Evolutionary conservation across 2,797 vertebrate genomes (phyloP).

Genomic region (Myiotriccus ornatus): DNA sequence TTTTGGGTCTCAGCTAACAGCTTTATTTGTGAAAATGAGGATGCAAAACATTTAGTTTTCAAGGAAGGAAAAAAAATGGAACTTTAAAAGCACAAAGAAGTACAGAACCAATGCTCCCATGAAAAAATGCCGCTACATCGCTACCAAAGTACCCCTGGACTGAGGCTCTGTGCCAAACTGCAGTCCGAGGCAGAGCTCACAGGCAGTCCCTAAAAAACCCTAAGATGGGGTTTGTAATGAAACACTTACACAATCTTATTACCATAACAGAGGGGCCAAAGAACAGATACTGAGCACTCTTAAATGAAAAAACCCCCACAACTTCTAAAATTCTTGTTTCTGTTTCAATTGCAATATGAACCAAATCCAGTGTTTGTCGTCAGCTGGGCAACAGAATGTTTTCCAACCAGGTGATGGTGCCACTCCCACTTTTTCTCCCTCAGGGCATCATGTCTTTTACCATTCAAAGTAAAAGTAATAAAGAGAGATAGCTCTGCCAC

Average conservation of each 20-base stretch:
- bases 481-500: constrained; percentile 59
- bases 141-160: constrained; percentile 24
- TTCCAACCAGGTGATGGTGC: constrained; percentile 41
- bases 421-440: constrained; percentile 20
- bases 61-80: not conserved
- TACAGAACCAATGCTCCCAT: constrained; percentile 22
- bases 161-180: constrained; percentile 12
- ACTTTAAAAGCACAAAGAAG: constrained; percentile 31
- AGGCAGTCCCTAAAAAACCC: constrained; percentile 32
- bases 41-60: constrained; percentile 15
- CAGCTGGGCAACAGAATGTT: constrained; percentile 50
- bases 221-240: constrained; percentile 50
- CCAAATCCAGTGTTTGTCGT: constrained; percentile 21
- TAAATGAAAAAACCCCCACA: not conserved
- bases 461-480: constrained; percentile 68
- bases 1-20: constrained; percentile 30
- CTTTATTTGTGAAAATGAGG: constrained; percentile 35
- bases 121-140: constrained; percentile 35
- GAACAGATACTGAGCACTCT: constrained; percentile 30
- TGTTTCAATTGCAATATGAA: constrained; percentile 44
- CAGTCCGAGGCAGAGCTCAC: not conserved
- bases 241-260: constrained; percentile 28
- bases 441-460: constrained; percentile 43
- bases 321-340: not conserved
- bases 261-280: constrained; percentile 25